Conservation (phyloP, 2,113 vertebrate species). For the Periophthalmodon schlosseri region DNA sequence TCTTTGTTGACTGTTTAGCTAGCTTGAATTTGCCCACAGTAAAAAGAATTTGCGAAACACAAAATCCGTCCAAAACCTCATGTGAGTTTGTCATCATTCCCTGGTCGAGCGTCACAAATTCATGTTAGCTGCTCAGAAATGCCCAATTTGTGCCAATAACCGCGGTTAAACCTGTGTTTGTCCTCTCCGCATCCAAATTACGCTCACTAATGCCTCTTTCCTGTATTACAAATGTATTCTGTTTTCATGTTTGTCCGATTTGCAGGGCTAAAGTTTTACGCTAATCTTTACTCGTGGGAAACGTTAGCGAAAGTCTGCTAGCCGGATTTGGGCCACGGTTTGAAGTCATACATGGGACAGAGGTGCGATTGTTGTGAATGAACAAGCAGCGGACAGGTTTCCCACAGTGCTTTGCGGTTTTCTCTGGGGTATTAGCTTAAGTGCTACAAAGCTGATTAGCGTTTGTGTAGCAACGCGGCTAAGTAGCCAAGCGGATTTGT, state of each 20-base stretch:
- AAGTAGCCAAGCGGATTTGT: conserved; percentile 44
- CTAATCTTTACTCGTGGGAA: conserved; percentile 40
- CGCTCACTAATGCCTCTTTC: conserved; percentile 2
- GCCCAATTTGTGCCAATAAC: no score
- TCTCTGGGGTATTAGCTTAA: conserved; percentile 67
- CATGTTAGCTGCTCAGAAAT: background rate
- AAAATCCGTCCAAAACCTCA: background rate
- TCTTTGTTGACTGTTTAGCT: no score
- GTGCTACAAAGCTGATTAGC: conserved; percentile 74
- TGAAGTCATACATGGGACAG: conserved; percentile 41
- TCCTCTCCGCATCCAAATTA: background rate
- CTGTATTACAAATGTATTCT: conserved; percentile 15
- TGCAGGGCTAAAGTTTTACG: conserved; percentile 39
- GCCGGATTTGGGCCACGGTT: conserved; percentile 30
- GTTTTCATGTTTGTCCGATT: conserved; percentile 40
- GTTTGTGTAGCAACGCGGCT: conserved; percentile 62
- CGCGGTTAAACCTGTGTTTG: background rate
- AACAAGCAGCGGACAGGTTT: conserved; percentile 47
- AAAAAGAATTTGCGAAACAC: background rate
- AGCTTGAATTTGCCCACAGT: background rate
- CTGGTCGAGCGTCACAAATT: background rate
- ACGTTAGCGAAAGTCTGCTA: conserved; percentile 31
- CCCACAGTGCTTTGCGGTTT: conserved; percentile 71
- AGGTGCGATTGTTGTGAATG: conserved; percentile 48
- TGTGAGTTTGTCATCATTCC: background rate